Base-by-base conservation (phyloP, 2,888 invertebrate species). In the Brenthis daphne region DNA sequence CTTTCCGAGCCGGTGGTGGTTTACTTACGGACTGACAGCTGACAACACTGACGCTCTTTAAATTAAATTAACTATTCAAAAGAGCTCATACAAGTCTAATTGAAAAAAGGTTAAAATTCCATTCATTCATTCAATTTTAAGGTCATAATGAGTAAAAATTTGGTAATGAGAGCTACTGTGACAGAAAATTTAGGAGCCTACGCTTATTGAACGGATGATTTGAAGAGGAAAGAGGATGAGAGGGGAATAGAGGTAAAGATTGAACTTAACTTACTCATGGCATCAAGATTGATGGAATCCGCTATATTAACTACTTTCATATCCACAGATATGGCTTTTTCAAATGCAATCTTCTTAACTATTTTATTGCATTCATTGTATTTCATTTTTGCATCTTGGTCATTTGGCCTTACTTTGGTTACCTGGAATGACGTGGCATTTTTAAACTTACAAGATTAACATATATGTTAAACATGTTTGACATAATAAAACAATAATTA, bases 361-460 rank as follows among this genome's bases (percentile, higher is more conserved):
- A 99, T 97, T 93, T 99, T 99, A 85, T 95, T 96, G 89, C 99
- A 99, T 92, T 99, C 99, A 63, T 94, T 95, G 86, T 94, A 98
- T 87, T 99, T 99, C 74, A 95, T 85, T 89, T 97, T 97, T 2
- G 99, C 99, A 93, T 99, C 99, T 84, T 96, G 96, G 88, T 99
- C 99, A 88, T 95, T 97, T 76, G 99, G 99, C 81, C 96, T 94
- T 68, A 96, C 96, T 94, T 97, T 98, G 75, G 96, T 96, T 76
- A 99, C 98, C 96, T 98, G 82, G 56, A 88, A 85, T 64, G 47
- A 67, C 60, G 24, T 11, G 14, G 16, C 48, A 53, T 37, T 11
- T 77, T 75, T 57, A 56, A 37, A 16, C 51, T 56, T 56, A 48
- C 14, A 55, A 24, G 6, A 53, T 24, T 51, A 16, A 47, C n/a